These are phyloP conservation scores for Rhabdomys pumilio DNA, from an alignment of 2,797 vertebrate genomes.

Conservation along the genomic window DNA sequence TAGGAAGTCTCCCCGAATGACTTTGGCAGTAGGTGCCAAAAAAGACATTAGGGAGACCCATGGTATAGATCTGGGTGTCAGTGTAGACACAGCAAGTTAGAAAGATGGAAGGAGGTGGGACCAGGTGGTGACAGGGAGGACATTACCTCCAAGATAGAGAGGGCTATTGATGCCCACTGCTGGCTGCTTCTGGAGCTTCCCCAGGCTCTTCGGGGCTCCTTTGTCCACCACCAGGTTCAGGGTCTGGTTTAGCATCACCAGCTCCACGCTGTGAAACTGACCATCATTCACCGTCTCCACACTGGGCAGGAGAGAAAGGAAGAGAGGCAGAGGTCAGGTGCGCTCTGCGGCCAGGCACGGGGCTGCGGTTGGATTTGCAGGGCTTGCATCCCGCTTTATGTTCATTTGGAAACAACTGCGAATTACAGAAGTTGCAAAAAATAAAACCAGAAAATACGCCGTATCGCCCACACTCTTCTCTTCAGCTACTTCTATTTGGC, in stretches of 20 bases:
- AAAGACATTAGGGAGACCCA: not conserved
- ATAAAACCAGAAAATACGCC: not conserved
- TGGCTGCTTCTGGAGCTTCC: constrained; percentile 95
- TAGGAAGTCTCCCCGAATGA: not conserved
- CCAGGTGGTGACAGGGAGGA: not conserved
- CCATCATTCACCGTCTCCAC: constrained; percentile 98
- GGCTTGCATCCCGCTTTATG: not conserved
- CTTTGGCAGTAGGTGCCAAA: not conserved
- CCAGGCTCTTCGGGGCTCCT: constrained; percentile 96
- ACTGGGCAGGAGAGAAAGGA: constrained; percentile 86
- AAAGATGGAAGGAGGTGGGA: too few species aligned
- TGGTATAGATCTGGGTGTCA: not conserved
- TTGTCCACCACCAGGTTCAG: constrained; percentile 98
- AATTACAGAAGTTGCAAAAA: constrained; percentile 10
- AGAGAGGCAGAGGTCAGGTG: not conserved
- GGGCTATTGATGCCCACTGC: constrained; percentile 94
- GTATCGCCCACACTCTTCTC: not conserved
- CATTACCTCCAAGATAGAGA: constrained; percentile 98
- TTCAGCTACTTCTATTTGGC: not conserved
- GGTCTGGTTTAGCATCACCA: constrained; percentile 97
- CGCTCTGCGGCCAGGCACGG: fast-evolving
- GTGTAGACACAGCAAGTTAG: not conserved
- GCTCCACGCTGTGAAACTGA: constrained; percentile 96
- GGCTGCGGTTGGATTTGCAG: not conserved
- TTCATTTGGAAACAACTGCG: constrained; percentile 17